Evolutionary conservation across 2,797 vertebrate species (phyloP).

Genomic region (Oreochromis mossambicus): DNA sequence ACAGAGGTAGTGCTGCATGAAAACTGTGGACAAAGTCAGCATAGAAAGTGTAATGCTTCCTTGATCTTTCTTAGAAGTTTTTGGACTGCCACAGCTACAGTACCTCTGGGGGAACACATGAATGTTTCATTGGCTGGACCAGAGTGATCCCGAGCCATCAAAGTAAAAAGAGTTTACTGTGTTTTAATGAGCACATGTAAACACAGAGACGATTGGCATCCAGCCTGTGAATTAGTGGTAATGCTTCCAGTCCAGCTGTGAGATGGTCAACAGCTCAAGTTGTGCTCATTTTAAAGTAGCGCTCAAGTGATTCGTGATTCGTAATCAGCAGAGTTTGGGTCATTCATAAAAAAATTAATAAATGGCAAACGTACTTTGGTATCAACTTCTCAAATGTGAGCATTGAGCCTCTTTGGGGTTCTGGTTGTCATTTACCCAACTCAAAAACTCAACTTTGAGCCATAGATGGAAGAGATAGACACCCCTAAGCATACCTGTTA

Average conservation of each 20-base stretch:
- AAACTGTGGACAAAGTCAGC: neutral
- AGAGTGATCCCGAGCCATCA: neutral
- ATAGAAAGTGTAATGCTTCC: neutral
- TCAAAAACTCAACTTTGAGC: neutral
- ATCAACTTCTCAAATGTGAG: neutral
- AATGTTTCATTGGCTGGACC: slow-evolving; percentile 8
- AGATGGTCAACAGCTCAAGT: neutral
- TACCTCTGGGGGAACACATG: neutral
- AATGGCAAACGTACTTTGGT: neutral
- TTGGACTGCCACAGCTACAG: neutral
- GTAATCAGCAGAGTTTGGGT: neutral
- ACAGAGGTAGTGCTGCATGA: neutral
- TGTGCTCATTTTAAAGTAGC: neutral
- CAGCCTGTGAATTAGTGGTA: neutral
- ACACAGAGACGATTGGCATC: neutral
- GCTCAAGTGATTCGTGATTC: neutral
- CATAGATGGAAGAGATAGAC: neutral
- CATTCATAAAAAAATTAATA: neutral
- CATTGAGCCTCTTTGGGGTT: neutral
- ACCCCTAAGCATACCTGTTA: neutral
- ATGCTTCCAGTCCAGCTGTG: neutral
- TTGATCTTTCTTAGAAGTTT: neutral
- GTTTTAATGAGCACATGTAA: neutral
- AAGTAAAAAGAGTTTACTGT: neutral
- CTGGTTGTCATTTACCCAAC: neutral